phyloP scores from a whole-genome alignment of 1,140 invertebrate species.

The Holotrichia oblita region DNA sequence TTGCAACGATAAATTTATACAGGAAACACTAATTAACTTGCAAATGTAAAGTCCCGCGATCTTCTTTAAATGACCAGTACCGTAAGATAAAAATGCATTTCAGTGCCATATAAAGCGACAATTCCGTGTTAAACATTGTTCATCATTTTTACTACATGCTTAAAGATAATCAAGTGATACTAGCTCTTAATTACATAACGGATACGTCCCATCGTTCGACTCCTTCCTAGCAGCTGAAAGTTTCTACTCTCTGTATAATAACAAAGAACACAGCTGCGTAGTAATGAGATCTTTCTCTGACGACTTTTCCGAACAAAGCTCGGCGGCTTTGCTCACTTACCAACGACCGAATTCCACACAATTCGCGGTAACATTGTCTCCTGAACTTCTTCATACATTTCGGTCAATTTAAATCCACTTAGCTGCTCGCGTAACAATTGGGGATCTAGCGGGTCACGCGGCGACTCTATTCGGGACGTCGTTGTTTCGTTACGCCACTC shows the following conservation, averaged over 20 bases:
- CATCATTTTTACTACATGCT: conserved; percentile 5
- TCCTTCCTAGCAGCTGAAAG: neutral
- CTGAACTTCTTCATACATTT: neutral
- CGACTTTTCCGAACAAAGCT: neutral
- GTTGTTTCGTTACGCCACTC: neutral
- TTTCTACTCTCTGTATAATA: no score
- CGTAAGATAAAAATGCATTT: neutral
- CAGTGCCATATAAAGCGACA: neutral
- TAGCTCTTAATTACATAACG: neutral
- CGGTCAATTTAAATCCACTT: conserved; percentile 34
- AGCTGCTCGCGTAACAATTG: neutral
- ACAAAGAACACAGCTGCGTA: no score
- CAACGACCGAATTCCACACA: neutral
- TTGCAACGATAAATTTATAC: no score
- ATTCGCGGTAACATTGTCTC: neutral
- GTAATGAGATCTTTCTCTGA: neutral
- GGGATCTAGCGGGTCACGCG: neutral
- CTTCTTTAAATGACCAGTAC: neutral
- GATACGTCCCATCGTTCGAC: neutral
- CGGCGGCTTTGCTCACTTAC: neutral
- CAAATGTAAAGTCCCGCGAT: neutral
- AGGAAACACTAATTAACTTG: no score
- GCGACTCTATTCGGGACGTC: neutral
- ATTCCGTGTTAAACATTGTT: neutral
- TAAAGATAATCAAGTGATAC: neutral